These are phyloP conservation scores for Tenthredo notha DNA, from an alignment of 2,888 invertebrate species.

Conservation along the genomic window DNA sequence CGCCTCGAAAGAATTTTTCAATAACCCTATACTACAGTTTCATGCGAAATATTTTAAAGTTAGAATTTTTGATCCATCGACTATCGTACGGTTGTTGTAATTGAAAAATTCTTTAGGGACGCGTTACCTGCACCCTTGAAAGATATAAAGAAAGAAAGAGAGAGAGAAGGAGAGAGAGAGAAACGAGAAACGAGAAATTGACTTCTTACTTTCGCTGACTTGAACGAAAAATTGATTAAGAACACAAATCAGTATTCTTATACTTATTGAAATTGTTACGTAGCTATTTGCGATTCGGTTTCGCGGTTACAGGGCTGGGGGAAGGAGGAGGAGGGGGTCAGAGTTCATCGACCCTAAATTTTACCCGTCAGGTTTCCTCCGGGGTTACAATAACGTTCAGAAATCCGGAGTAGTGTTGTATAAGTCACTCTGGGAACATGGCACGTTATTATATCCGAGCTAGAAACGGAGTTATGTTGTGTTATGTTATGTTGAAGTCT, in stretches of 20 bases:
- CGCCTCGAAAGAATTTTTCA: background rate
- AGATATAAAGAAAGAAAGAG: background rate
- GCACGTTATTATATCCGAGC: background rate
- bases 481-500: background rate
- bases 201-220: background rate
- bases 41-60: background rate
- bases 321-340: too few relatives aligned
- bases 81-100: background rate
- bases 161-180: too few relatives aligned
- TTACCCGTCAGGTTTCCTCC: background rate
- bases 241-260: background rate
- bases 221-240: background rate
- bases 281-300: background rate
- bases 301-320: background rate
- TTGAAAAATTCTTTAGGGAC: background rate
- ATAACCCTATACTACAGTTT: background rate
- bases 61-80: background rate
- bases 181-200: background rate
- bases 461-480: background rate
- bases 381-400: background rate
- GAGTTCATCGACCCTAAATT: constrained; percentile 2
- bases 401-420: background rate
- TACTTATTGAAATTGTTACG: background rate
- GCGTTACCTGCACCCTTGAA: background rate
- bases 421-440: background rate